These are phyloP conservation scores for Tachyglossus aculeatus DNA, from an alignment of 2,797 vertebrate genomes.

Conservation along the genomic window DNA sequence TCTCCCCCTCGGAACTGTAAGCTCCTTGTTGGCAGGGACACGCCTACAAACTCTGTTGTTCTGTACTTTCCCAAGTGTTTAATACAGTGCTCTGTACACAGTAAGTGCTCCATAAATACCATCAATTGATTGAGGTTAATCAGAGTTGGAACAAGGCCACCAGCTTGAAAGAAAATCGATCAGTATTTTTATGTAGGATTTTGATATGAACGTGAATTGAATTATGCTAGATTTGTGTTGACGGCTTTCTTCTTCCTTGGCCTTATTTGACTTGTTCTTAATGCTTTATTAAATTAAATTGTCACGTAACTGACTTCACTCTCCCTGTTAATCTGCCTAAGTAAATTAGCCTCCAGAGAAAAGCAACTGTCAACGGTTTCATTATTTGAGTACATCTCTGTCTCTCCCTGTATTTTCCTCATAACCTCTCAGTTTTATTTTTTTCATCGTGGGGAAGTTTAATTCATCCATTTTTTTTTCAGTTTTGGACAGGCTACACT, in stretches of 20 bases:
- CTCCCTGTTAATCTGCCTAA: slow-evolving; percentile 9
- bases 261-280: slow-evolving; percentile 25
- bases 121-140: not conserved
- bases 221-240: slow-evolving; percentile 11
- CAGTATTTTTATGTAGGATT: slow-evolving; percentile 4
- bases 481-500: not conserved
- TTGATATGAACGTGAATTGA: not conserved
- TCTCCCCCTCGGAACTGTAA: too few relatives aligned
- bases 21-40: too few relatives aligned
- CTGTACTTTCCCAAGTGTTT: too few relatives aligned
- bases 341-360: slow-evolving; percentile 1
- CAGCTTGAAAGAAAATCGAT: not conserved
- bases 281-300: slow-evolving; percentile 35
- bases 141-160: not conserved
- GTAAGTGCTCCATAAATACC: too few relatives aligned
- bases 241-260: not conserved
- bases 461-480: not conserved
- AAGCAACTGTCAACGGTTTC: not conserved
- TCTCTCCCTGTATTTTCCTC: slow-evolving; percentile 8
- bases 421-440: not conserved
- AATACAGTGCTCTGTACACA: too few relatives aligned
- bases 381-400: slow-evolving; percentile 10
- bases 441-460: not conserved
- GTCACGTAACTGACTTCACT: not conserved
- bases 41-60: too few relatives aligned